A percentile compares a stretch with the other conserved stretches of the same genome.
These are phyloP conservation scores for Gobio occitaniae DNA, from an alignment of 2,797 vertebrate genomes.

Conservation along the genomic window DNA sequence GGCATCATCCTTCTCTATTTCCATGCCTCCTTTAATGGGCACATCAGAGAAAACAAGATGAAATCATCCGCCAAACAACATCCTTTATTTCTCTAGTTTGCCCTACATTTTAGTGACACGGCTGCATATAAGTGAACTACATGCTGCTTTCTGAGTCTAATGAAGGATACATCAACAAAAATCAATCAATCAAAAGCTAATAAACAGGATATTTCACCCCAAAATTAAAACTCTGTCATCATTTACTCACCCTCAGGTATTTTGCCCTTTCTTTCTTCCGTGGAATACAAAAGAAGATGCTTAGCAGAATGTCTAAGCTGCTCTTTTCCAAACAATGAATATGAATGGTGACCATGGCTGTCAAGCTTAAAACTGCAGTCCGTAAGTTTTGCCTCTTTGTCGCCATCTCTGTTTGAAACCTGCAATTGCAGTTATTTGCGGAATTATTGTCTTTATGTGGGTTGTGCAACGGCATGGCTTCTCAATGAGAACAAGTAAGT, in stretches of 20 bases:
- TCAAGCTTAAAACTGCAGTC: background rate
- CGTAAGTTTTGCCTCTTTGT: no score
- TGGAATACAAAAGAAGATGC: background rate
- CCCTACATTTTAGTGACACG: slow-evolving; percentile 33
- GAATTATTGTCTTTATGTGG: no score
- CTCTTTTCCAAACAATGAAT: background rate
- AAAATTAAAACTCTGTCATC: background rate
- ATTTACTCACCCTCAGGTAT: background rate
- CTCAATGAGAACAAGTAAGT: no score
- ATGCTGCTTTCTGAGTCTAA: background rate
- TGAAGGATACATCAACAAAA: background rate
- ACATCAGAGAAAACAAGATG: slow-evolving; percentile 24
- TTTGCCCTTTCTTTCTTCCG: background rate
- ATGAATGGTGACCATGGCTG: background rate
- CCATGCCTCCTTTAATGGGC: slow-evolving; percentile 6
- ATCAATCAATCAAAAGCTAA: background rate
- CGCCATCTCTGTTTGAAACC: no score
- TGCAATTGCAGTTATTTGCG: no score
- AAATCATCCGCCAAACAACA: slow-evolving; percentile 12
- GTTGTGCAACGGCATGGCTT: no score
- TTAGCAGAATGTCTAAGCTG: background rate
- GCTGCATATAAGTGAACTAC: background rate
- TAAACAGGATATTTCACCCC: background rate
- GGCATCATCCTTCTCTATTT: slow-evolving; percentile 16
- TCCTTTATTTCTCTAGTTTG: slow-evolving; percentile 19